Evolutionary conservation across 2,888 invertebrate genomes (phyloP).

Genomic region (Helicoverpa assulta): DNA sequence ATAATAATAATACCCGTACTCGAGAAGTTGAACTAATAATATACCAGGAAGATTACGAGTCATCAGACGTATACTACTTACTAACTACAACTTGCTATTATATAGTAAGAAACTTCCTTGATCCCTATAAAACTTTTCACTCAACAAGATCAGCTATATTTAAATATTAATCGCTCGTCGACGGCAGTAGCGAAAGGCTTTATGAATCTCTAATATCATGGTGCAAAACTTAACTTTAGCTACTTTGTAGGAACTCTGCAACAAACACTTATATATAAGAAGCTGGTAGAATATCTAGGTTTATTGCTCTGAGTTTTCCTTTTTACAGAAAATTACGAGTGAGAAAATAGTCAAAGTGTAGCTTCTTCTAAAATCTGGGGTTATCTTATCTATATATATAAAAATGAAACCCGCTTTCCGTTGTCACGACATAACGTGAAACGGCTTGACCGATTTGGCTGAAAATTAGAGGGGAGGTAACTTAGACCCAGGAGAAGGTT

Average conservation of each 20-base stretch:
- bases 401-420: too few species aligned
- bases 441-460: too few species aligned
- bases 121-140: constrained; percentile 18
- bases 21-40: background rate
- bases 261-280: background rate
- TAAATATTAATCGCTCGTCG: constrained; percentile 26
- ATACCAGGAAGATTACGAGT: background rate
- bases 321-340: too few species aligned
- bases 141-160: constrained; percentile 5
- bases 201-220: constrained; percentile 17
- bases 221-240: background rate
- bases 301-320: too few species aligned
- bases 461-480: too few species aligned
- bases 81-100: background rate
- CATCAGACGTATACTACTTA: background rate
- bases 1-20: too few species aligned
- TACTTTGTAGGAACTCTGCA: constrained; percentile 1
- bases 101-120: background rate
- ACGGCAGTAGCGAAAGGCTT: background rate
- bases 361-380: too few species aligned
- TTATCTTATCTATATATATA: too few species aligned
- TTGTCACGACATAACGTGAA: too few species aligned
- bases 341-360: too few species aligned
- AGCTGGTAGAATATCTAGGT: too few species aligned
- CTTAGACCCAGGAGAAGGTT: too few species aligned